Base-by-base conservation (phyloP, 2,888 invertebrate species). In the Clistopyga incitator region DNA sequence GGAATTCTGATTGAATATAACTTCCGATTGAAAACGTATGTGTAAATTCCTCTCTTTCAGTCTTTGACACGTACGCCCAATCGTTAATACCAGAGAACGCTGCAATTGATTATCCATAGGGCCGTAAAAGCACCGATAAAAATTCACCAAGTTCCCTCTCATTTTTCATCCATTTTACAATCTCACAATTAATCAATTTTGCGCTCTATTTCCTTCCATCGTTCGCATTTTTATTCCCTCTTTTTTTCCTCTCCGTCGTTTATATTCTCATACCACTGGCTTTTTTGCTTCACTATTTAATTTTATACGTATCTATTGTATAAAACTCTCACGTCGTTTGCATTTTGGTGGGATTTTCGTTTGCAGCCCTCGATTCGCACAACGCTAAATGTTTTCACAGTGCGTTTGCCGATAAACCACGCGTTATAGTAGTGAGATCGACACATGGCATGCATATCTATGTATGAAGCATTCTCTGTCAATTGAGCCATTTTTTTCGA, bases 281-380 rank as follows among this genome's bases (percentile, higher is more conserved):
- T 76, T 47, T 71, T 65, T 65, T 10, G 18, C 18, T 47, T 11
- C 25, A 20, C n/a, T 34, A 4, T 72, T 67, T 61, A 52, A 52
- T 65, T 81, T 71, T 65, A 18, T 64, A 38, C 50, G 61, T 67
- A 67, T 25, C 47, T 38, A 25, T 67, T 42, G 45, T 45, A 45
- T 25, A 45, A 47, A 20, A 64, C 64, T 38, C 11, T 38, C 64
- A 38, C 64, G 34, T 38, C 34, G 34, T 64, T 64, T 64, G 64
- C 64, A 64, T 64, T 64, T 64, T 42, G 6, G 34, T 38, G 64
- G 13, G 38, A 38, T 38, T 64, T 59, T 34, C 34, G 61, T 34
- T n/a, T 10, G 11, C 38, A 20, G 10, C 20, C 11, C 38, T 64
- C 61, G 61, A 61, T 3, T 64, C 38, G 64, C 64, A n/a, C 34